Evolutionary conservation across 2,797 vertebrate species (phyloP).

Genomic region (Poecilia wingei): DNA sequence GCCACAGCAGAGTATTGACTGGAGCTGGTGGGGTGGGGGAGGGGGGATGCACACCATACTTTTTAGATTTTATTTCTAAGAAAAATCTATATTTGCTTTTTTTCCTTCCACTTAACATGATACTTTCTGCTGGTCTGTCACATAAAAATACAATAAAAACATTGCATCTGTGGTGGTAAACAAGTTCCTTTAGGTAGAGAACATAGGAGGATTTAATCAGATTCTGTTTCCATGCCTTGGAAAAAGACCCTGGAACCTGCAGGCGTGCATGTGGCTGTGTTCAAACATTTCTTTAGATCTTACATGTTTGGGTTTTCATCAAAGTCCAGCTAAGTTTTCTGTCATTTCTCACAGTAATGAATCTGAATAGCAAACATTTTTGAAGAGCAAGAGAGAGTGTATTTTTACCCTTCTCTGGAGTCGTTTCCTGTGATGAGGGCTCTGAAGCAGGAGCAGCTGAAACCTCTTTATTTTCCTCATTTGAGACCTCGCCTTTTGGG

Average conservation of each 20-base stretch:
- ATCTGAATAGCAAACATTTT: conserved; percentile 17
- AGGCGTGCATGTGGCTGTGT: not conserved
- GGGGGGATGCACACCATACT: not conserved
- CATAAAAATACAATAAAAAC: not conserved
- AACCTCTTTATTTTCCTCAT: conserved; percentile 88
- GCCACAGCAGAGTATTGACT: not conserved
- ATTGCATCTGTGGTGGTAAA: not conserved
- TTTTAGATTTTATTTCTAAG: not conserved
- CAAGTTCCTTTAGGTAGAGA: not conserved
- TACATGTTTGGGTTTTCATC: not conserved
- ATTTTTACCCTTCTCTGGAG: conserved; percentile 91
- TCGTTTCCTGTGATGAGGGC: conserved; percentile 89
- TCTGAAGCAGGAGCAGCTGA: conserved; percentile 84
- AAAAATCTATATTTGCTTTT: not conserved
- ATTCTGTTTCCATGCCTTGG: not conserved
- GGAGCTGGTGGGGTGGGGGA: not conserved
- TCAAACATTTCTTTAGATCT: not conserved
- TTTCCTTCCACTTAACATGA: not conserved
- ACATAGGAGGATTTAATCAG: not conserved
- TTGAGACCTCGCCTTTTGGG: conserved; percentile 86
- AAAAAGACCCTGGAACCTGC: not conserved
- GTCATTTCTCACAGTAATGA: conserved; percentile 7
- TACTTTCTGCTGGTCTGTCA: not conserved
- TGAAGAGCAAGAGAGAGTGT: not conserved
- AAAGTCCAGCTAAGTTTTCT: conserved; percentile 8